Percentiles rank a stretch among this genome's conserved stretches.
Conservation (phyloP, 2,888 invertebrate genomes). For the Meiosimyza platycephala region DNA sequence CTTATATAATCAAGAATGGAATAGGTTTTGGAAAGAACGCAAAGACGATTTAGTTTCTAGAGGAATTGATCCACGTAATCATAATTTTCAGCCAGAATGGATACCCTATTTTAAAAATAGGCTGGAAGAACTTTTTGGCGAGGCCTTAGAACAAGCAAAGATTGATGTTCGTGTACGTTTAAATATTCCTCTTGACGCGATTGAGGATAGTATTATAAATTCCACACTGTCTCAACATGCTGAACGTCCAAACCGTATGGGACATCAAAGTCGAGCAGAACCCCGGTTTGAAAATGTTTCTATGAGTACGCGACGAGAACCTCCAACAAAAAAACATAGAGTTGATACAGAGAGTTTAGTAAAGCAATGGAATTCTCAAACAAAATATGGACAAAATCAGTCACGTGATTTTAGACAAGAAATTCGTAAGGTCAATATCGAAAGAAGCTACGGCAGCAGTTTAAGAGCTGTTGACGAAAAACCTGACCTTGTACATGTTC, state of each 20-base stretch:
- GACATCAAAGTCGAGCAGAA: neutral
- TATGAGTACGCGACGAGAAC: neutral
- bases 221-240: neutral
- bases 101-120: conserved; percentile 82
- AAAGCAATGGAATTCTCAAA: conserved; percentile 72
- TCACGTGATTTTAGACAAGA: neutral
- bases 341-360: conserved; percentile 73
- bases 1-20: conserved; percentile 86
- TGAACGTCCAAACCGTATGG: neutral
- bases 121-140: conserved; percentile 78
- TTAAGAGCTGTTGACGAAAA: conserved; percentile 58
- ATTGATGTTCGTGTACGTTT: conserved; percentile 42
- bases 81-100: conserved; percentile 89
- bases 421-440: neutral
- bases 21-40: conserved; percentile 82
- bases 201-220: conserved; percentile 34
- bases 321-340: conserved; percentile 52
- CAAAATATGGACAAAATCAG: neutral
- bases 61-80: conserved; percentile 73
- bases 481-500: conserved; percentile 71
- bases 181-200: conserved; percentile 42
- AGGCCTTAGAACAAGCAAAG: conserved; percentile 70
- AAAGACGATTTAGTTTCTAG: conserved; percentile 73
- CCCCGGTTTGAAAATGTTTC: too few relatives aligned
- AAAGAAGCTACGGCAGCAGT: neutral